Evolutionary conservation across 2,888 invertebrate genomes (phyloP), one percentile per base, ranked within the genome.

Genomic region (Lagria hirta): DNA sequence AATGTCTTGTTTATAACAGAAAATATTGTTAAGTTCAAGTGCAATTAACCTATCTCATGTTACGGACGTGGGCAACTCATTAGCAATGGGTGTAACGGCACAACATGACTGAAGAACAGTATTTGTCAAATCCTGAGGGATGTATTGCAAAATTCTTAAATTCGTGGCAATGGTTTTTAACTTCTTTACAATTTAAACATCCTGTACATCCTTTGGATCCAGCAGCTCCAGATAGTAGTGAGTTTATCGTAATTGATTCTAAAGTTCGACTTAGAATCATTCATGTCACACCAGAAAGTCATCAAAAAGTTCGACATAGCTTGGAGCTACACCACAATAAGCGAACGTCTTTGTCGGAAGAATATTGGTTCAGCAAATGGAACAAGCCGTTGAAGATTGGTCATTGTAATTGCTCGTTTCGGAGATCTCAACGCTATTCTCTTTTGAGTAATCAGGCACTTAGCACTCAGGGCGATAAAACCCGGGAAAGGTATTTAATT

Each of bases 311-410:
- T 2, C 5, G 33, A 4, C 20, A 55, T 13, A 43, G 54, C 40
- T 42, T 40, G 7, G 50, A 48, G 34, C 52, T 54, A 43, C 52
- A 54, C 32, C 34, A 30, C 7, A 47, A 51, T 36, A 68, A 64
- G 51, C 58, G 69, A 23, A 66, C 62, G 47, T 66, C 69, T 3
- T 52, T 70, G 22, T 62, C 70, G 12, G 75, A 73, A 49, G 74
- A 74, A 47, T 75, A 75, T 50, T 75, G 74, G 74, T 75, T 75
- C 55, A 70, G 69, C 8, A 66, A 70, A 53, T 73, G 73, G 72
- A 73, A 69, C 50, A 65, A 68, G 48, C 71, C 73, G 13, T 60
- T 72, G 11, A 65, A 66, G 57, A 58, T 64, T 22, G 68, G 66
- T 16, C 60, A 57, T 51, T 71, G 72, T 55, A 68, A 64, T 50